phyloP scores from a whole-genome alignment of 1,140 invertebrate species.

The Caenorhabditis brenneri region DNA sequence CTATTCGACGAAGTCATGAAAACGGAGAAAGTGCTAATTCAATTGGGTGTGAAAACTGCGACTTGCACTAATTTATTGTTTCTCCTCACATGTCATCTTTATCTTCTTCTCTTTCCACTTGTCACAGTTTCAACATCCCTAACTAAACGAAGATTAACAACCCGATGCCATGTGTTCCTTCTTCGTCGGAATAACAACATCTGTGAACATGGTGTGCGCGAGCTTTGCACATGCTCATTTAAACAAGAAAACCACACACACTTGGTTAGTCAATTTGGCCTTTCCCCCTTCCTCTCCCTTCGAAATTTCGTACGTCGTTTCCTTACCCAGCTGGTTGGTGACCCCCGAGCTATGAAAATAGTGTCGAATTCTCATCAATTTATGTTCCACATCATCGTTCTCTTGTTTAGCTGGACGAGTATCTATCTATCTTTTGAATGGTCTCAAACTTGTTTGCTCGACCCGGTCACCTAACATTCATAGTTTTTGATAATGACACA shows the following conservation, averaged over 20 bases:
- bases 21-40: not conserved
- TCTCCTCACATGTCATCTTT: not conserved
- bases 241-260: conserved; percentile 30
- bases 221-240: not conserved
- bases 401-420: not conserved
- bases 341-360: not conserved
- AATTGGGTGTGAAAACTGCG: not conserved
- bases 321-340: conserved; percentile 13
- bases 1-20: not conserved
- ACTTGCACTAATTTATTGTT: not conserved
- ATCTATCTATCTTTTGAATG: not conserved
- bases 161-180: not conserved
- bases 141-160: conserved; percentile 14
- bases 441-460: not conserved
- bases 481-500: not conserved
- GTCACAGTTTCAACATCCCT: not conserved
- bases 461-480: not conserved
- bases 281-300: not conserved
- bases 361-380: too few relatives aligned
- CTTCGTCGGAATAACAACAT: conserved; percentile 7
- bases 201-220: conserved; percentile 24
- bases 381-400: not conserved
- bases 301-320: not conserved
- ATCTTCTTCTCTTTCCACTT: not conserved
- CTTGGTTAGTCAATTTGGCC: conserved; percentile 38